Evolutionary conservation across 2,797 vertebrate genomes (phyloP), one percentile per base, ranked within the genome.

Genomic region (Bradypodion pumilum): DNA sequence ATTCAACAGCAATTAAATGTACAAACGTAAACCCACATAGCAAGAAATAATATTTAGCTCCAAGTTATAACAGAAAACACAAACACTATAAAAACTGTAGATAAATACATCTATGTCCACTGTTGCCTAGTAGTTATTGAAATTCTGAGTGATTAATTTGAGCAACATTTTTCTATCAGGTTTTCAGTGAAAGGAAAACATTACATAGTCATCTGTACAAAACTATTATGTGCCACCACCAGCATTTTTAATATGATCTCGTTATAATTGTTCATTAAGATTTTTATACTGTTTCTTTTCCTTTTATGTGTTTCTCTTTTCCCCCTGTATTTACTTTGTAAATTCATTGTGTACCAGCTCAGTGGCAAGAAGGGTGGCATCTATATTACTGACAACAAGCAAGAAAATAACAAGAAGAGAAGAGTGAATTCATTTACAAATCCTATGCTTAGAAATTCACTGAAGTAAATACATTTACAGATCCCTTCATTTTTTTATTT

Each of bases 11-110:
- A 87, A 84, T 74, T 74, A 2, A 0, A 44, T 84, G 9, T 19
- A 88, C 37, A 62, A 52, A 59, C 74, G 32, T 40, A 90, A 84
- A 72, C 27, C 49, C 27, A 37, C 52, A 80, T 63, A 44, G 44
- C 60, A 72, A 75, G 0, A 12, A 25, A 37, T 52, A 29, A 46
- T 69, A 35, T 81, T 74, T 60, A 79, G 52, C n/a, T 70, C 32
- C n/a, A 19, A 46, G 19, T 21, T 69, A n/a, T 69, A 76, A 74
- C 27, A 60, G 69, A 81, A 83, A 59, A 75, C 5, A 40, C n/a
- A 75, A 44, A 15, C 29, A 49, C 15, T 56, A 23, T n/a, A 23
- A 52, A 75, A 27, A 49, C 49, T 49, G 56, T 46, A 69, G 63
- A 69, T 37, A 6, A 78, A 80, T 52, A 70, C 70, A 80, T 75